A percentile compares a stretch with the other conserved stretches of the same genome.
phyloP scores from a whole-genome alignment of 2,113 vertebrate genomes.

The Lasiurus borealis region DNA sequence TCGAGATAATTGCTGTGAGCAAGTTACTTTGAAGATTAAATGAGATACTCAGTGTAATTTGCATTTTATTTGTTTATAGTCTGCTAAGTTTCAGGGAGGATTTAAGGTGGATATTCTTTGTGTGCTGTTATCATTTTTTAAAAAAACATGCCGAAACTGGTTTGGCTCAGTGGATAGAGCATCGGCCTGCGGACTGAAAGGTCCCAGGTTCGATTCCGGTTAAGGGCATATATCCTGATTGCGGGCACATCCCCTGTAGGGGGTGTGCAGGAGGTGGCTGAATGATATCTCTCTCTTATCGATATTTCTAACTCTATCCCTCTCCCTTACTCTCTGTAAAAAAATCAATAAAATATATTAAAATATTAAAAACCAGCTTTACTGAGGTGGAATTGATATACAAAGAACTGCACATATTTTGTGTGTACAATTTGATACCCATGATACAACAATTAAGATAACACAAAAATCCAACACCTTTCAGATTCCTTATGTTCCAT shows the following conservation, averaged over 20 bases:
- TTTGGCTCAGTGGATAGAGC: no score
- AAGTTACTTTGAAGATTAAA: background rate
- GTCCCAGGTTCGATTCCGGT: no score
- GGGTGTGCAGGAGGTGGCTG: no score
- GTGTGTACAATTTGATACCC: background rate
- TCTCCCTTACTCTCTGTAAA: no score
- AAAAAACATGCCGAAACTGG: background rate
- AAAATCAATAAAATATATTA: no score
- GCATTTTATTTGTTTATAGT: background rate
- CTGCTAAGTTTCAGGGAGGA: background rate
- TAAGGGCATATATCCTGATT: no score
- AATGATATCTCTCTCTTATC: no score
- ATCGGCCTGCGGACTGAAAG: no score
- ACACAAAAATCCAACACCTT: background rate
- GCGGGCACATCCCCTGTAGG: no score
- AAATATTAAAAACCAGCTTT: background rate
- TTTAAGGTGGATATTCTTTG: background rate
- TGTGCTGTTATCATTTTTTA: background rate
- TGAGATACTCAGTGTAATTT: background rate
- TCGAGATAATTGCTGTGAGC: background rate
- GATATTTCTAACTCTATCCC: no score
- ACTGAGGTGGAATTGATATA: background rate
- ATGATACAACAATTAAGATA: background rate
- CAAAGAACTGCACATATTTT: background rate
- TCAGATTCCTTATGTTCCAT: background rate